Evolutionary conservation across 2,888 invertebrate species (phyloP), one percentile per base, ranked within the genome.

Genomic region (Lasioglossum vierecki): DNA sequence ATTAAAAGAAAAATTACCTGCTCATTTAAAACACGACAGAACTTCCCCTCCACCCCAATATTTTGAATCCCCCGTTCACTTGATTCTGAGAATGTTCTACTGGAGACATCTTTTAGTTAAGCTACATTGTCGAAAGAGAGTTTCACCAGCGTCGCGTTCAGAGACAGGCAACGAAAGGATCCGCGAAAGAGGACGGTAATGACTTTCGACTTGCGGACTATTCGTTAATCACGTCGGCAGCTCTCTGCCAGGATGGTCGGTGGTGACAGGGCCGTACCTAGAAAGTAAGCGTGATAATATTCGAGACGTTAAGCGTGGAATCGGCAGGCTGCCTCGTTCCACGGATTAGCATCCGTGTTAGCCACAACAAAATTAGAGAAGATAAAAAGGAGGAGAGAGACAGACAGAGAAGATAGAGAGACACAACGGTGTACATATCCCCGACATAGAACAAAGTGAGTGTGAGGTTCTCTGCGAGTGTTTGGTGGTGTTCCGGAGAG

Each of bases 321-420:
- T 80, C 78, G 79, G 85, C 85, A n/a, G 70, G 66, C 63, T 26
- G 88, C 87, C 85, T 80, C 66, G 63, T 79, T 87, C 82, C 89
- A 88, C 89, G 84, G 81, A 88, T 89, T 89, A 89, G 86, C 86
- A 88, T 89, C 84, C 89, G 89, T 89, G 89, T 89, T 89, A 89
- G 89, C 89, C 89, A 89, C 89, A 89, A 89, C 89, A 89, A 83
- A 73, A 84, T 88, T 53, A 82, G 44, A 84, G 41, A 86, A 66
- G 18, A 66, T 15, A 66, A 35, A 66, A 66, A 15, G 15, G 15
- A 26, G 11, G 30, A 30, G 63, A 63, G 63, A 63, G 63, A 63
- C 6, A 66, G 63, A 35, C 11, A 66, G 63, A 66, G 63, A 35
- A 35, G 63, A 35, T 44, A 82, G 44, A 84, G 41, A 86, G 80